Percentiles rank a stretch among this genome's conserved stretches.
Conservation (phyloP, 2,797 vertebrate species). For the Trematocara caparti region DNA sequence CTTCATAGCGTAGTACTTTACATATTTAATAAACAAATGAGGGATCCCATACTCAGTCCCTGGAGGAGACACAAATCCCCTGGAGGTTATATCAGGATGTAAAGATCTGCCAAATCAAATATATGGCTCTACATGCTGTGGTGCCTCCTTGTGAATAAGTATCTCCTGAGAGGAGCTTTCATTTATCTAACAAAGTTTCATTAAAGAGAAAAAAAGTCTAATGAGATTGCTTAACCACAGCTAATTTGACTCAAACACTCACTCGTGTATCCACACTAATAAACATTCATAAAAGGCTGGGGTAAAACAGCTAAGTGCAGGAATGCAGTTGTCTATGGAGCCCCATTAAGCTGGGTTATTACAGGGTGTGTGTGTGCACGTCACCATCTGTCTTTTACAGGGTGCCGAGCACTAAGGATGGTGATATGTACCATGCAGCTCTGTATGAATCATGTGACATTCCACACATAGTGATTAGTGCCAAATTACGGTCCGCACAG, state of each 20-base stretch:
- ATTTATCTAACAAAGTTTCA: background rate
- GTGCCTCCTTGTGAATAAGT: background rate
- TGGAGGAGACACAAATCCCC: background rate
- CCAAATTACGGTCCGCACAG: conserved; percentile 47
- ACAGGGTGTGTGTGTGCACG: conserved; percentile 1
- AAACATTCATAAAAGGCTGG: background rate
- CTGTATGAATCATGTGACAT: conserved; percentile 55
- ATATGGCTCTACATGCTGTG: background rate
- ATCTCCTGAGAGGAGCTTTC: background rate
- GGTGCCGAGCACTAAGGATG: conserved; percentile 37
- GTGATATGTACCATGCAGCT: conserved; percentile 42
- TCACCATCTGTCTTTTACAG: conserved; percentile 62
- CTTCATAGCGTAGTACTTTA: background rate
- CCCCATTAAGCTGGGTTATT: conserved; percentile 19
- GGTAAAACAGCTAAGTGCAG: background rate
- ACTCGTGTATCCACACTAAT: background rate
- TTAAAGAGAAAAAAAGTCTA: background rate
- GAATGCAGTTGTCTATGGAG: conserved; percentile 27
- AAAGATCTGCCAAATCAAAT: background rate
- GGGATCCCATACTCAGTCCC: background rate
- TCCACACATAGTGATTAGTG: conserved; percentile 58
- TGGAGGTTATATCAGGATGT: background rate
- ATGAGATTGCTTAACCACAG: background rate
- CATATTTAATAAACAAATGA: background rate
- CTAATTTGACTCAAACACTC: background rate